Evolutionary conservation across 64 coral and sea anemone species (phyloP).

Genomic region (Exaiptasia diaphana): DNA sequence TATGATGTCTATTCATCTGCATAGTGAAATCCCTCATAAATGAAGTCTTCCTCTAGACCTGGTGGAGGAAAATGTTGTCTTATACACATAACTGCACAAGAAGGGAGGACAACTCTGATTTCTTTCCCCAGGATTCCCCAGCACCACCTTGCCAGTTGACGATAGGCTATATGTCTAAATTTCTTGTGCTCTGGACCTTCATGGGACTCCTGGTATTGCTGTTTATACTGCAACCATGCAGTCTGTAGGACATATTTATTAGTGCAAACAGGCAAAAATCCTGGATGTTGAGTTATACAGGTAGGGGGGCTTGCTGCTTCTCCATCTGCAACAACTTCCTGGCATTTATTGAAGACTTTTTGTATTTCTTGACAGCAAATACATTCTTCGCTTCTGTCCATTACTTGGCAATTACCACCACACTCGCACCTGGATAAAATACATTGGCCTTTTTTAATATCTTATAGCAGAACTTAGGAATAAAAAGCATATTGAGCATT

Average conservation of each 20-base stretch:
- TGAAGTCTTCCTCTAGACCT: too few species aligned
- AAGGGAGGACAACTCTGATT: slow-evolving; percentile 19
- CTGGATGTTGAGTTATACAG: slow-evolving; percentile 4
- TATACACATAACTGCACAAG: slow-evolving; percentile 55
- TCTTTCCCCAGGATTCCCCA: slow-evolving; percentile 34
- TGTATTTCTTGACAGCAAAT: slow-evolving; percentile 34
- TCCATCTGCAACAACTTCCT: background rate
- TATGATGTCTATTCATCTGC: background rate
- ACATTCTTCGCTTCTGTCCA: background rate
- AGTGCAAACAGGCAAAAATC: slow-evolving; percentile 26
- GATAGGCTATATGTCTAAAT: slow-evolving; percentile 30
- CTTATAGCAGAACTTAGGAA: too few species aligned
- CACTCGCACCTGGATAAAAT: background rate
- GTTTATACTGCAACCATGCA: slow-evolving; percentile 23
- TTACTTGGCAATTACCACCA: slow-evolving; percentile 27
- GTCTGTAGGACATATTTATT: slow-evolving; percentile 50
- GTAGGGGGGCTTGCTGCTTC: background rate
- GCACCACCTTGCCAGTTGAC: slow-evolving; percentile 40
- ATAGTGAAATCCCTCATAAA: background rate
- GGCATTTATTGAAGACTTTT: background rate
- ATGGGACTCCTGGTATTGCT: slow-evolving; percentile 26
- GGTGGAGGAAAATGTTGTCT: slow-evolving; percentile 11
- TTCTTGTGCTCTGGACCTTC: slow-evolving; percentile 39
- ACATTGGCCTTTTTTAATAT: background rate
- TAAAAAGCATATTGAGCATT: too few species aligned